Evolutionary conservation across 2,113 vertebrate species (phyloP).

Genomic region (Meles meles): DNA sequence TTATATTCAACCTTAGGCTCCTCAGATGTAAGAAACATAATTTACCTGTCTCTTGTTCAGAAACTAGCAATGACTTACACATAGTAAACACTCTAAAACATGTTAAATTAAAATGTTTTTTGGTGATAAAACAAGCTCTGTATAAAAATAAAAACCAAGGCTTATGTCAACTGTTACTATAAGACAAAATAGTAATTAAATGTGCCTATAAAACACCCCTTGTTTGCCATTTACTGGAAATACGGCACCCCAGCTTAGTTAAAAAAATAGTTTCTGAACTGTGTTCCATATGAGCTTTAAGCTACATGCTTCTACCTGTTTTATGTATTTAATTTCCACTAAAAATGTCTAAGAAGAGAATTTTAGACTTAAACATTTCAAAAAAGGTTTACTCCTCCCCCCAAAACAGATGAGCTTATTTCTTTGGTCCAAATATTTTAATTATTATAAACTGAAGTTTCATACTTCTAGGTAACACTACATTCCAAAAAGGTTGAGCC

Average conservation of each 20-base stretch:
- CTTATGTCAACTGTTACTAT: neutral
- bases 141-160: constrained; percentile 10
- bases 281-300: neutral
- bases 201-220: neutral
- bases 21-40: neutral
- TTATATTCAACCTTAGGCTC: neutral
- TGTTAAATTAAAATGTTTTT: neutral
- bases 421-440: constrained; percentile 1
- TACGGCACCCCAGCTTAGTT: neutral
- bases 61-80: neutral
- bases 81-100: neutral
- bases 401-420: neutral
- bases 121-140: neutral
- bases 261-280: neutral
- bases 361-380: neutral
- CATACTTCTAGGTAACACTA: neutral
- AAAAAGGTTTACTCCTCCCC: neutral
- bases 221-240: neutral
- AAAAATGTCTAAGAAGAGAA: neutral
- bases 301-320: neutral
- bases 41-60: neutral
- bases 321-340: neutral
- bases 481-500: neutral
- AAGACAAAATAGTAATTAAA: neutral
- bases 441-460: neutral